A percentile compares a stretch with the other conserved stretches of the same genome.
Evolutionary conservation across 92 coral and sea anemone genomes (phyloP).

Genomic region (Actinernus sp.): DNA sequence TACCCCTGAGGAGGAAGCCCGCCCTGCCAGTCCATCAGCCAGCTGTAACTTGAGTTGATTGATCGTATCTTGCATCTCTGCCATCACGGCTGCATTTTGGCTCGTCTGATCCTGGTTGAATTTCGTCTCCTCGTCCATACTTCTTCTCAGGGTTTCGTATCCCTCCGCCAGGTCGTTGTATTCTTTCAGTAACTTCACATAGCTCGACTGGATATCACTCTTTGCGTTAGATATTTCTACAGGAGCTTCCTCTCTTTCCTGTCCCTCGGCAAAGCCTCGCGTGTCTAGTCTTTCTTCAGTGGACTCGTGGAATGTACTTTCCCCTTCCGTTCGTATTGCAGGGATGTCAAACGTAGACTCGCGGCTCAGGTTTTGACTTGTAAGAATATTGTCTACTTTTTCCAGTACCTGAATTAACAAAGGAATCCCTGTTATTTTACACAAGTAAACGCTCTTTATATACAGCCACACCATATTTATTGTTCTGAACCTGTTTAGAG

Average conservation of each 20-base stretch:
- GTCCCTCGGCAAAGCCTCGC: constrained; percentile 21
- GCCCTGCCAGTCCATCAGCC: constrained; percentile 59
- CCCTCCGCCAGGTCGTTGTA: constrained; percentile 94
- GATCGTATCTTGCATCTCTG: constrained; percentile 99
- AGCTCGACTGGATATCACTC: constrained; percentile 44
- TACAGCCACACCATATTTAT: no score
- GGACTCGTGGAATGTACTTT: constrained; percentile 27
- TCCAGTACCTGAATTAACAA: constrained; percentile 44
- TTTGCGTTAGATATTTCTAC: constrained; percentile 1
- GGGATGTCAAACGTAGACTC: constrained; percentile 7
- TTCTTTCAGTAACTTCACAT: constrained; percentile 80
- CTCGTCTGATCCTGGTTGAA: constrained; percentile 94
- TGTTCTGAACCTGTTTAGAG: no score
- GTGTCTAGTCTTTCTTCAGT: neutral
- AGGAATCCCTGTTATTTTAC: neutral
- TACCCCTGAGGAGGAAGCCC: constrained; percentile 84
- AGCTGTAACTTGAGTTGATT: constrained; percentile 77
- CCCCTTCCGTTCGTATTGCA: constrained; percentile 21
- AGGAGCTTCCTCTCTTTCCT: neutral
- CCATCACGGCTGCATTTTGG: constrained; percentile 93
- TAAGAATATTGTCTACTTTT: constrained; percentile 55
- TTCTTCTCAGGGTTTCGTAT: constrained; percentile 68
- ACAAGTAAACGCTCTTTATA: neutral
- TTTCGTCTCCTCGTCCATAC: constrained; percentile 81
- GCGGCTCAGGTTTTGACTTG: constrained; percentile 48